Evolutionary conservation across 2,797 vertebrate genomes (phyloP).

Genomic region (Balearica regulorum): DNA sequence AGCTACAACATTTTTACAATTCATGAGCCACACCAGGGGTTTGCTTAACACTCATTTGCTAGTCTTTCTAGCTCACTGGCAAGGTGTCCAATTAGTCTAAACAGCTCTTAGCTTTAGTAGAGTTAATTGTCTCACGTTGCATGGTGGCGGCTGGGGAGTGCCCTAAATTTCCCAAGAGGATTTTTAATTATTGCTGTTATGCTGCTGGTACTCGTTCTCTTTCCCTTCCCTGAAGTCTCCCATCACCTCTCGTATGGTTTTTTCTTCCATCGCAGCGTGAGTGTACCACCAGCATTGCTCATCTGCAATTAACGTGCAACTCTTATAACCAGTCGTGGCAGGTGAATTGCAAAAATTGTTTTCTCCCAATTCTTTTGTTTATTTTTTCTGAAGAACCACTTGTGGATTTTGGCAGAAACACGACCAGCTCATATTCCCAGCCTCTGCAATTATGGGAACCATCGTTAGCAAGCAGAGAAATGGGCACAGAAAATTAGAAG

Average conservation of each 20-base stretch:
- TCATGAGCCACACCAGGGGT: background rate
- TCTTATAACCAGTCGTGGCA: background rate
- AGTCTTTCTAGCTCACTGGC: background rate
- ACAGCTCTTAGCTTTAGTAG: background rate
- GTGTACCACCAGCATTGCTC: background rate
- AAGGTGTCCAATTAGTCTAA: conserved; percentile 27
- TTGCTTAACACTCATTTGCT: background rate
- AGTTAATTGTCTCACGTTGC: background rate
- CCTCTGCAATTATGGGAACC: background rate
- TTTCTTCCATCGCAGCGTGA: background rate
- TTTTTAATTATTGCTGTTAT: background rate
- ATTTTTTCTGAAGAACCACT: background rate
- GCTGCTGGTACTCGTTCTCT: background rate
- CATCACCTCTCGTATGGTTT: background rate
- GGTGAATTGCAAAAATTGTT: background rate
- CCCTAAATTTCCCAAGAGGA: background rate
- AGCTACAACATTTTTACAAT: background rate
- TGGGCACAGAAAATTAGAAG: background rate
- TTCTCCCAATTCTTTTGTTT: background rate
- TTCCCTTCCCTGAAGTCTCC: background rate
- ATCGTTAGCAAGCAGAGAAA: background rate
- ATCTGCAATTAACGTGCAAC: background rate
- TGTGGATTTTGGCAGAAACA: background rate
- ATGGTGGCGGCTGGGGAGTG: fast-evolving
- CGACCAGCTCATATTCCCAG: fast-evolving